Evolutionary conservation across 2,797 vertebrate genomes (phyloP).

Genomic region (Sus cebifrons): DNA sequence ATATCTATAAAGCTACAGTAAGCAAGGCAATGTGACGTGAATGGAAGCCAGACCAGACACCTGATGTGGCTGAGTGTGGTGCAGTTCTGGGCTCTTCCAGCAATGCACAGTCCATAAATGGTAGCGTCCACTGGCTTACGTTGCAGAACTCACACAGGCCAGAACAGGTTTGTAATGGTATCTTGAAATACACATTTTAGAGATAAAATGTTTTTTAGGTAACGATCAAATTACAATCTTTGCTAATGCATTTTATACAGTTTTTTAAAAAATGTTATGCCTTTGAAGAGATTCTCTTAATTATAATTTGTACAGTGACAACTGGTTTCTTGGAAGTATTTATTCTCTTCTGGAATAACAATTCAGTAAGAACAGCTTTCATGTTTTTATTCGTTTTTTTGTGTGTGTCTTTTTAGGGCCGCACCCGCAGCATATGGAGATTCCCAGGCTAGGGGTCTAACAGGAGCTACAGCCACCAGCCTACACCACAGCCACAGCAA

Average conservation of each 20-base stretch:
- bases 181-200: background rate
- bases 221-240: background rate
- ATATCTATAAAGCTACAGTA: background rate
- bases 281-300: constrained; percentile 14
- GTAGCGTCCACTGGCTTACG: background rate
- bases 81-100: background rate
- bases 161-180: background rate
- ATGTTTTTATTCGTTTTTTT: too few relatives aligned
- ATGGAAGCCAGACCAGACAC: background rate
- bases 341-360: background rate
- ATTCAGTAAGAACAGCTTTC: background rate
- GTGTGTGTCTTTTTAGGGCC: too few relatives aligned
- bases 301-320: background rate
- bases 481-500: too few relatives aligned
- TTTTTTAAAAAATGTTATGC: background rate
- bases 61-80: background rate
- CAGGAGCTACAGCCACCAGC: too few relatives aligned
- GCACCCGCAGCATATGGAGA: too few relatives aligned
- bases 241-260: background rate
- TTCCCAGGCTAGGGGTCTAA: too few relatives aligned
- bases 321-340: background rate
- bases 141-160: background rate
- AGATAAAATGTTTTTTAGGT: background rate
- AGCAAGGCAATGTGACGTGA: background rate
- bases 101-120: background rate